These are phyloP conservation scores for Halisarca cf. caerulea DNA, from an alignment of 37 sponge, comb jelly and placozoan species.

Conservation along the genomic window DNA sequence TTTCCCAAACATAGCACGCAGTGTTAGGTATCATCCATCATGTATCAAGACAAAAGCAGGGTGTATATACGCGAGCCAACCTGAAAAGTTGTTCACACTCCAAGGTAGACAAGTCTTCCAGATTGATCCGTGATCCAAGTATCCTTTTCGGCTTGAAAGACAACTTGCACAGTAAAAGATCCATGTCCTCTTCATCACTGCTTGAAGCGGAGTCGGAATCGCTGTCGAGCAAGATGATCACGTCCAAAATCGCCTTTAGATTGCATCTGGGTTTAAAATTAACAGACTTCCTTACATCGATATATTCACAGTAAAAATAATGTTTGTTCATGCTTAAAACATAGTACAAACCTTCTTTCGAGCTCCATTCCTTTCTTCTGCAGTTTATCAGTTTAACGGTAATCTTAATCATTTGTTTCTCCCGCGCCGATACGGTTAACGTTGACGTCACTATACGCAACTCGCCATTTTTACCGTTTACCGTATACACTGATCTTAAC, in stretches of 20 bases:
- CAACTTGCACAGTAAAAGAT: not conserved
- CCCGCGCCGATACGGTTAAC: not conserved
- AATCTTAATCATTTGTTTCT: not conserved
- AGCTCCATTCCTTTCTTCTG: not conserved
- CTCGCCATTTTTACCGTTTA: constrained; percentile 8
- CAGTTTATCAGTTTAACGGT: too few relatives aligned
- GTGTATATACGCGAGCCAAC: not conserved
- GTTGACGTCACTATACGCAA: not conserved
- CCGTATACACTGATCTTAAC: constrained; percentile 16
- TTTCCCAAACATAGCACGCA: too few relatives aligned
- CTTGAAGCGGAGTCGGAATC: not conserved
- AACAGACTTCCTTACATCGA: too few relatives aligned
- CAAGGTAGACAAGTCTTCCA: not conserved
- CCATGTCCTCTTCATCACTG: constrained; percentile 11
- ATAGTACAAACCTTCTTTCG: not conserved
- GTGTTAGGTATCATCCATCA: too few relatives aligned
- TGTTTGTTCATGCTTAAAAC: too few relatives aligned
- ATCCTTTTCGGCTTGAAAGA: not conserved
- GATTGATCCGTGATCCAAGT: not conserved
- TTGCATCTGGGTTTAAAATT: too few relatives aligned
- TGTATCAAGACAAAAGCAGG: too few relatives aligned
- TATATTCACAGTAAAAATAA: too few relatives aligned
- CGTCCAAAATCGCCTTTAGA: not conserved
- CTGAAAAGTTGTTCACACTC: constrained; percentile 25
- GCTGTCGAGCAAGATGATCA: not conserved